Percentiles rank a stretch among this genome's conserved stretches.
Conservation (phyloP, 2,888 invertebrate species). For the Parelbella ahira region DNA sequence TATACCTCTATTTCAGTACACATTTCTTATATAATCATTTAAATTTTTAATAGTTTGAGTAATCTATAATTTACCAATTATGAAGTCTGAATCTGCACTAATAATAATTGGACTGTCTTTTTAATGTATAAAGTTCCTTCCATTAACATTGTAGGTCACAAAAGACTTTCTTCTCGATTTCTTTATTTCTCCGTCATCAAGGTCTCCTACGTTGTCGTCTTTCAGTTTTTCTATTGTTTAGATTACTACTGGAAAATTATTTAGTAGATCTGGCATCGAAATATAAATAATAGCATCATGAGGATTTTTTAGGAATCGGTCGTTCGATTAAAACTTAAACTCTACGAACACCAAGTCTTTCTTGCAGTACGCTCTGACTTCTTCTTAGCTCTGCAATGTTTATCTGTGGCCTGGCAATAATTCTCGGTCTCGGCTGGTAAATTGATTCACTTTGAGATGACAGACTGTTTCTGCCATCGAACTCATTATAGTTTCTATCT, state of each 20-base stretch:
- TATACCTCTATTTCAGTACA: too few species aligned
- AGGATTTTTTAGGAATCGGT: too few species aligned
- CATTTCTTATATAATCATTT: too few species aligned
- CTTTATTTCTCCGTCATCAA: conserved; percentile 64
- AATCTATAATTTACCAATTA: too few species aligned
- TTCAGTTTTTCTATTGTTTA: conserved; percentile 70
- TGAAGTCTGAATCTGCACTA: too few species aligned
- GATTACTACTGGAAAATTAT: conserved; percentile 53
- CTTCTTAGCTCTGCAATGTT: conserved; percentile 62
- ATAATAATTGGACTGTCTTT: conserved; percentile 66
- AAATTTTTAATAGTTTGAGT: too few species aligned
- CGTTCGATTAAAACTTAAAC: too few species aligned
- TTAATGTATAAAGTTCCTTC: conserved; percentile 74
- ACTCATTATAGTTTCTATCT: conserved; percentile 48
- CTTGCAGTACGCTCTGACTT: conserved; percentile 62
- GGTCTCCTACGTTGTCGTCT: conserved; percentile 64
- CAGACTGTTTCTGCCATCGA: conserved; percentile 53
- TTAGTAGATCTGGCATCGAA: conserved; percentile 39
- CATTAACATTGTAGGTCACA: conserved; percentile 79
- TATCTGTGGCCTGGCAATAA: conserved; percentile 45
- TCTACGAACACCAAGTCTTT: conserved; percentile 38
- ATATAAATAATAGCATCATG: conserved; percentile 42
- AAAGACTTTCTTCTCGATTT: conserved; percentile 64
- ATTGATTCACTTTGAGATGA: conserved; percentile 45
- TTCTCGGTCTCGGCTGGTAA: conserved; percentile 41